Evolutionary conservation across 2,888 invertebrate species (phyloP).

Genomic region (Campopleginae sp.): DNA sequence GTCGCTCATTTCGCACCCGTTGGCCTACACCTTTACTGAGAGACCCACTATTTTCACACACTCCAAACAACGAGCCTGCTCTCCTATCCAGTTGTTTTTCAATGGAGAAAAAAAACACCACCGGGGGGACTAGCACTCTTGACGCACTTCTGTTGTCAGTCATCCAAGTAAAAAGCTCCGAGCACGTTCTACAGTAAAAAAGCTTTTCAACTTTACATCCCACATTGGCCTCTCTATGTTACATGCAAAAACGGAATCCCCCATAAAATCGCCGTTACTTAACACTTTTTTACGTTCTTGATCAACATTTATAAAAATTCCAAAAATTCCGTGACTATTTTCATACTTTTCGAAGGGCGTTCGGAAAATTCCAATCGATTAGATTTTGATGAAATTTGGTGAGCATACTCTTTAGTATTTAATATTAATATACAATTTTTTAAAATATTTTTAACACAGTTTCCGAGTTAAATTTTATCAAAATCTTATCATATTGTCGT

Average conservation of each 20-base stretch:
- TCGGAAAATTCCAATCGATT: no score
- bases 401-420: no score
- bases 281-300: no score
- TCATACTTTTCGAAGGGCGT: not conserved
- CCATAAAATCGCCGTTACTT: not conserved
- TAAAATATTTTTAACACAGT: no score
- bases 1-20: constrained; percentile 62
- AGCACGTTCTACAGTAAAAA: not conserved
- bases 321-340: not conserved
- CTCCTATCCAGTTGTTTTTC: constrained; percentile 71
- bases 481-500: no score
- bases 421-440: no score
- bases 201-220: constrained; percentile 2
- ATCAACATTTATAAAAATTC: not conserved
- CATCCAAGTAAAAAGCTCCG: not conserved
- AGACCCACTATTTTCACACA: constrained; percentile 73
- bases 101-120: constrained; percentile 72
- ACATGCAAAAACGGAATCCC: not conserved
- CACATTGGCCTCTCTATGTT: not conserved
- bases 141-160: constrained; percentile 36
- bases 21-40: constrained; percentile 42
- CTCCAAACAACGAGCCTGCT: constrained; percentile 59
- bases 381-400: no score
- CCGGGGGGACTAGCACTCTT: constrained; percentile 31
- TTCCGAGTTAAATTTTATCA: no score